Percentiles rank a stretch among this genome's conserved stretches.
These are phyloP conservation scores for Spialia ferax DNA, from an alignment of 2,888 invertebrate species.

Conservation along the genomic window DNA sequence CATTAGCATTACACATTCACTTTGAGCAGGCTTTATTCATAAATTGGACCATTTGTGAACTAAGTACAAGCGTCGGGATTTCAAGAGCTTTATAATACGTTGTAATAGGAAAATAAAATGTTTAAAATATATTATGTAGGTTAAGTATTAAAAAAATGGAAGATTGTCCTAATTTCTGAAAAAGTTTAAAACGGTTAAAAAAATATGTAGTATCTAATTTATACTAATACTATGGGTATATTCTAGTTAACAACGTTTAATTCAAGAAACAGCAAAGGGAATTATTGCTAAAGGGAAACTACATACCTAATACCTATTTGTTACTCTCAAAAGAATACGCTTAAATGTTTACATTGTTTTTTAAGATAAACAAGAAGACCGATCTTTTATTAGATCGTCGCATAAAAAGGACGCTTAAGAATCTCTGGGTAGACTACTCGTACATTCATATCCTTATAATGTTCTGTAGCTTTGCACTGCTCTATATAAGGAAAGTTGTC, in stretches of 20 bases:
- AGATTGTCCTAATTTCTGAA: no score
- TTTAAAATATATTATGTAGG: neutral
- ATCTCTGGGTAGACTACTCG: conserved; percentile 12
- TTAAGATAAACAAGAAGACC: conserved; percentile 1
- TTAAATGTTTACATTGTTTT: neutral
- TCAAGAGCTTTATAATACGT: conserved; percentile 6
- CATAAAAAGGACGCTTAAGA: conserved; percentile 26
- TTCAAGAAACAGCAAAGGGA: no score
- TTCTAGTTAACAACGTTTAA: no score
- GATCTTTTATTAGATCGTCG: conserved; percentile 34
- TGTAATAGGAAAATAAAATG: neutral
- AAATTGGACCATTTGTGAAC: conserved; percentile 14
- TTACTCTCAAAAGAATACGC: neutral
- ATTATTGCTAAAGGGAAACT: no score
- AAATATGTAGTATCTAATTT: no score
- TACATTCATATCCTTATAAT: conserved; percentile 30
- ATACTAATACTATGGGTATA: no score
- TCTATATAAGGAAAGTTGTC: conserved; percentile 57
- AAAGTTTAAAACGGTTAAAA: no score
- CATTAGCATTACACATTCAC: conserved; percentile 21
- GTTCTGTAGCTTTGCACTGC: conserved; percentile 43
- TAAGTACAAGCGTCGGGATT: neutral
- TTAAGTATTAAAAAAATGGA: no score
- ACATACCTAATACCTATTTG: no score
- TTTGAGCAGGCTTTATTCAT: conserved; percentile 13